A percentile compares a stretch with the other conserved stretches of the same genome.
These are phyloP conservation scores for Microctenopoma lineatum DNA, from an alignment of 2,797 vertebrate genomes.

Conservation along the genomic window DNA sequence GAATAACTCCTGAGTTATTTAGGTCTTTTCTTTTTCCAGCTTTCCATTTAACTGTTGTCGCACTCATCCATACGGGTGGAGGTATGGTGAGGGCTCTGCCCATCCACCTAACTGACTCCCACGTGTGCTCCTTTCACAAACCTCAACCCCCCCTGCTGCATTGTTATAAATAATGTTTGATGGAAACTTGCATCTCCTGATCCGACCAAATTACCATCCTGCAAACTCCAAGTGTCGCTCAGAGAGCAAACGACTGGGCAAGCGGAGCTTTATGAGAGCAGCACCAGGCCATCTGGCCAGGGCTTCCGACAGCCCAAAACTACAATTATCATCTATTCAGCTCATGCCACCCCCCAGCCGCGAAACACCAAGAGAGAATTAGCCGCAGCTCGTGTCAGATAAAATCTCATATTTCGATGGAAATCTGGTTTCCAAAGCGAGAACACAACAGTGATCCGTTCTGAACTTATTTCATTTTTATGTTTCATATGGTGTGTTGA, in stretches of 20 bases:
- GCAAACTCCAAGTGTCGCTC: constrained; percentile 73
- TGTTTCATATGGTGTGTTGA: constrained; percentile 22
- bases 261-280: constrained; percentile 83
- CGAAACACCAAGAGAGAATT: constrained; percentile 83
- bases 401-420: constrained; percentile 70
- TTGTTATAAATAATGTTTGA: constrained; percentile 82
- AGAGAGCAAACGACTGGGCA: constrained; percentile 86
- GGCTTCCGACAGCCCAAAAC: constrained; percentile 85
- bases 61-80: neutral
- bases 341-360: constrained; percentile 75
- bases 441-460: neutral
- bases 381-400: constrained; percentile 81
- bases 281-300: constrained; percentile 89
- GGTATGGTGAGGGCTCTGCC: constrained; percentile 8
- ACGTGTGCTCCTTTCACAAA: constrained; percentile 52
- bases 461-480: constrained; percentile 16
- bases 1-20: no score
- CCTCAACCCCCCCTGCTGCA: constrained; percentile 66
- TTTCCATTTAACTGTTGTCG: neutral
- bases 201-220: constrained; percentile 81
- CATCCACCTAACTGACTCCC: constrained; percentile 75
- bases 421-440: constrained; percentile 53
- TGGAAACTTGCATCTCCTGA: constrained; percentile 83
- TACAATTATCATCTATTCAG: constrained; percentile 88
- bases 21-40: neutral